Base-by-base conservation (phyloP, 2,797 vertebrate genomes). In the Tauraco hartlaubi region DNA sequence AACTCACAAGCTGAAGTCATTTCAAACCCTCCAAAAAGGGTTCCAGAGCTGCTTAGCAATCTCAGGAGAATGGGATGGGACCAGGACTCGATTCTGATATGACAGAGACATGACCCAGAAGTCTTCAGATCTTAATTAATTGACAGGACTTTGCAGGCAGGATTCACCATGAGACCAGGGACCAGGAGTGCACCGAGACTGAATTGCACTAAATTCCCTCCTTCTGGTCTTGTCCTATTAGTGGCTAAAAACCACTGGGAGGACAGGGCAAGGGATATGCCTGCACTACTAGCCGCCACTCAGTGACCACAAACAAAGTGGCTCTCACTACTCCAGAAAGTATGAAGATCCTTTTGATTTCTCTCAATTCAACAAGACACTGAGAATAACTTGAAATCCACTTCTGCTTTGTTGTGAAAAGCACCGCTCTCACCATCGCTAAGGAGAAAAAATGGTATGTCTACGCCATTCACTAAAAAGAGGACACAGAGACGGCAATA, bases 71-170 rank as follows among this genome's bases (percentile, higher is more conserved):
- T 0, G 1, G 18, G 68, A 92, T 8, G 11, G 22, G 16, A 58
- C 35, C 74, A 92, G 77, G n/a, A 72, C 84, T 84, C 73, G 84
- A 41, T 81, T 79, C 71, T 56, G 44, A 58, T 61, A 85, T 33
- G 52, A 83, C 64, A 85, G 64, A 55, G 85, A 92, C 54, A 44
- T 8, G 80, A 91, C 73, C 79, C 71, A 94, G 62, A 94, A 96
- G 90, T 52, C 72, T 94, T 94, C 72, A 74, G 64, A 78, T 74
- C 56, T 77, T 67, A 90, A 88, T 92, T 92, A 94, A 96, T 87
- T 28, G 0, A 73, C 79, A 77, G 7, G 71, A 87, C 75, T 74
- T 82, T 61, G 52, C 75, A 82, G 78, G 59, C 75, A 92, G 71
- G 78, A 90, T 48, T 85, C 61, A 82, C 63, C 63, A 85, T 23